Conservation (phyloP, 2,113 vertebrate species). For the Sebastes schlegelii region DNA sequence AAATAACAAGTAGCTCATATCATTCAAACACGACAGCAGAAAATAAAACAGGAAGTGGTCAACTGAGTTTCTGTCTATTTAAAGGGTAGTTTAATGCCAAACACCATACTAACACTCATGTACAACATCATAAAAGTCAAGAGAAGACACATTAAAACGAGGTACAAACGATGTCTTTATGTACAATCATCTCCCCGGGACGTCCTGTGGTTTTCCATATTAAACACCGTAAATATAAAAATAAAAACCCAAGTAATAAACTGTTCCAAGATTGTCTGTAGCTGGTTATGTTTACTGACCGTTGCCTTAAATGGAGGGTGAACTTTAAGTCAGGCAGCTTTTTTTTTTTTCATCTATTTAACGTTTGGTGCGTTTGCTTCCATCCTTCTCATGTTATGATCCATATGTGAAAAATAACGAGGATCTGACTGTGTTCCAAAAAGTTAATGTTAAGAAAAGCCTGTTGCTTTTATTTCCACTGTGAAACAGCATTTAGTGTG, state of each 20-base stretch:
- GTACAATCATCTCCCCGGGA: constrained; percentile 75
- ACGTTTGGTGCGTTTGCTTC: constrained; percentile 12
- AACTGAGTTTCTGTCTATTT: constrained; percentile 57
- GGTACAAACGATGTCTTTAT: constrained; percentile 78
- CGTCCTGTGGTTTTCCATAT: constrained; percentile 58
- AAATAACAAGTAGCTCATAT: background rate
- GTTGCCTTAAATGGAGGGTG: constrained; percentile 19
- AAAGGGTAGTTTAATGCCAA: constrained; percentile 87
- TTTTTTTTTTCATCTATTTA: background rate
- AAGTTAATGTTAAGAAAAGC: background rate
- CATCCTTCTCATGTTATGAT: background rate
- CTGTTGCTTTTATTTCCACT: constrained; percentile 1
- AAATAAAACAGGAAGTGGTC: constrained; percentile 11
- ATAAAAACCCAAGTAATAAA: constrained; percentile 76
- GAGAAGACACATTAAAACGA: constrained; percentile 74
- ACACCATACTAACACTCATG: constrained; percentile 85
- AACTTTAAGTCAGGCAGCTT: constrained; percentile 1
- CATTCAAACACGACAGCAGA: background rate
- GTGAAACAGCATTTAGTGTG: constrained; percentile 27
- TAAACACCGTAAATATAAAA: constrained; percentile 78
- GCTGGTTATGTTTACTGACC: constrained; percentile 65
- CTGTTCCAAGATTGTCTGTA: constrained; percentile 80
- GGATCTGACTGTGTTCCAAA: background rate
- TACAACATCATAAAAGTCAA: constrained; percentile 85
- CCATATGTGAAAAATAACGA: background rate